phyloP scores from a whole-genome alignment of 1,140 invertebrate genomes.

The Marisa cornuarietis region DNA sequence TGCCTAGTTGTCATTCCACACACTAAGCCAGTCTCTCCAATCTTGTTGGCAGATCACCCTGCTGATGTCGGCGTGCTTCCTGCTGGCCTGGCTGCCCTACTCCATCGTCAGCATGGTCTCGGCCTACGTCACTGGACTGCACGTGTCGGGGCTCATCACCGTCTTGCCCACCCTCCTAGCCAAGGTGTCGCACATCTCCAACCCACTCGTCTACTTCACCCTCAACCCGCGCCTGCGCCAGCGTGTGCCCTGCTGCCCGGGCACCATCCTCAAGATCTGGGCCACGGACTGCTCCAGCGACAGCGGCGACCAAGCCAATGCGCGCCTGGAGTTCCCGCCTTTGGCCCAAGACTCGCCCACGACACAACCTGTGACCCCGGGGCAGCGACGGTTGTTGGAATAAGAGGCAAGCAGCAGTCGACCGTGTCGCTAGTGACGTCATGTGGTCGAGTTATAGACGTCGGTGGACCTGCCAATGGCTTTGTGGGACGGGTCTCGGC shows the following conservation, averaged over 20 bases:
- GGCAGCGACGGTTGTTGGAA: not conserved
- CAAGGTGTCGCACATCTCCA: constrained; percentile 21
- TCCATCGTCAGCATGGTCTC: constrained; percentile 20
- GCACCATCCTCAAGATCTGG: too few species aligned
- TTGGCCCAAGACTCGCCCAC: not conserved
- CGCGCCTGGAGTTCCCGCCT: not conserved
- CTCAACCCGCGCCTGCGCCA: constrained; percentile 16
- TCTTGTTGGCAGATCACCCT: constrained; percentile 9
- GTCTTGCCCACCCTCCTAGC: constrained; percentile 22
- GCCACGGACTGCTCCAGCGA: not conserved
- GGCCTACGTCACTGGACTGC: not conserved
- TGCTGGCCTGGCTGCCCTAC: constrained; percentile 23
- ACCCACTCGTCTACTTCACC: constrained; percentile 25
- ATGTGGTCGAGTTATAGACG: too few species aligned
- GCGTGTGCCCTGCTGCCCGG: not conserved
- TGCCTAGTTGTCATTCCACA: too few species aligned
- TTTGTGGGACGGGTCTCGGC: too few species aligned
- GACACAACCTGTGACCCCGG: not conserved
- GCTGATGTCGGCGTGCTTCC: constrained; percentile 20
- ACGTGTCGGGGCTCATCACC: not conserved
- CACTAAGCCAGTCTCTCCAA: too few species aligned
- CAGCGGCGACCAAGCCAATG: not conserved
- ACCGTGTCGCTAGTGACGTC: too few species aligned
- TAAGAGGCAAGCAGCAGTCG: not conserved
- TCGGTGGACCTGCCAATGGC: too few species aligned